Evolutionary conservation across 2,113 vertebrate species (phyloP).

Genomic region (Crotalus viridis): DNA sequence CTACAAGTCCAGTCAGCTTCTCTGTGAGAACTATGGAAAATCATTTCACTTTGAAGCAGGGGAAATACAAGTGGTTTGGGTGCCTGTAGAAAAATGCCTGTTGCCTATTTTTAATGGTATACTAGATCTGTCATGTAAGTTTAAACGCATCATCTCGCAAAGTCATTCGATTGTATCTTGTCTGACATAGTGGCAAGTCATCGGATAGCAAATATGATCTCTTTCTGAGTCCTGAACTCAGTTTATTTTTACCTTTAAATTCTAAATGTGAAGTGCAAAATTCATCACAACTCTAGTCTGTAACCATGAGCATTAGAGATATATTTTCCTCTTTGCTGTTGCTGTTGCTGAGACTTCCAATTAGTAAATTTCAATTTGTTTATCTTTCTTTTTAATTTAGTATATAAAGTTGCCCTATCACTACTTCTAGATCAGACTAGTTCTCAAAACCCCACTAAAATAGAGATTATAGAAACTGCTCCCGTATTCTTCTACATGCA

Average conservation of each 20-base stretch:
- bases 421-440: neutral
- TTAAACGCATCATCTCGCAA: neutral
- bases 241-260: neutral
- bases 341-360: neutral
- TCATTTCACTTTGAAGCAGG: neutral
- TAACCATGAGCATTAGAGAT: neutral
- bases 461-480: neutral
- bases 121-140: neutral
- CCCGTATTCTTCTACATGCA: neutral
- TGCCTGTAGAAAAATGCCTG: neutral
- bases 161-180: neutral
- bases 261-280: neutral
- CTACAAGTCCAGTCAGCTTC: neutral
- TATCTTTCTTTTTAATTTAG: neutral
- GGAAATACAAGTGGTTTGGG: neutral
- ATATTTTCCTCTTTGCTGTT: neutral
- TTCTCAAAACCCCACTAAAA: neutral
- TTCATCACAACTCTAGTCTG: neutral
- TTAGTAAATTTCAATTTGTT: neutral
- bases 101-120: neutral
- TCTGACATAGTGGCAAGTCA: neutral
- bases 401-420: neutral
- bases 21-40: neutral
- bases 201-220: neutral
- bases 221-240: neutral